phyloP scores from a whole-genome alignment of 2,113 vertebrate species.

The Gymnorhina tibicen region DNA sequence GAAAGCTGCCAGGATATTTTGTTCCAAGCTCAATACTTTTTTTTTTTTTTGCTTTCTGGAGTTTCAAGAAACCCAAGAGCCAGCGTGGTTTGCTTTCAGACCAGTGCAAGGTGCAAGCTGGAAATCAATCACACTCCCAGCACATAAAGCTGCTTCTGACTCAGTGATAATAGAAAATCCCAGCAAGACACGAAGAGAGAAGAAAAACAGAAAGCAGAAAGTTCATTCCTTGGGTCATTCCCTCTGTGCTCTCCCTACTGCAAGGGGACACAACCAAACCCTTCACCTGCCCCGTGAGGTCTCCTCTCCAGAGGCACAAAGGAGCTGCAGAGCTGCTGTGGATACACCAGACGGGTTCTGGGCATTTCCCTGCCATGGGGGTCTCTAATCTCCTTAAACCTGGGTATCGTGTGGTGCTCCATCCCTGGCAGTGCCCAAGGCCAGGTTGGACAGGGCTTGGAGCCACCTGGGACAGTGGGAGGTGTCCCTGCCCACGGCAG shows the following conservation, averaged over 20 bases:
- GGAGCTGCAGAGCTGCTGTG: not conserved
- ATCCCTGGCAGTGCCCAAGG: not conserved
- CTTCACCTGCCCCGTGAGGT: not conserved
- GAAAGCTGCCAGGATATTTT: not conserved
- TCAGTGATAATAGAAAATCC: conserved; percentile 35
- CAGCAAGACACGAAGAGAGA: not conserved
- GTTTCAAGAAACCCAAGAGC: not conserved
- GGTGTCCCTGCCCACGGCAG: not conserved
- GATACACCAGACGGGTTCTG: not conserved
- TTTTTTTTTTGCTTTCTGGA: not conserved
- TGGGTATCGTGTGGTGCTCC: accelerated
- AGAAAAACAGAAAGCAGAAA: not conserved
- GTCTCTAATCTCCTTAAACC: not conserved
- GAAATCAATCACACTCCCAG: not conserved
- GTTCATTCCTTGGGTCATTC: not conserved
- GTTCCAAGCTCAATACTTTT: not conserved
- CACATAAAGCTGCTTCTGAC: not conserved
- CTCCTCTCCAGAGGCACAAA: not conserved
- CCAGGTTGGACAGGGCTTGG: not conserved
- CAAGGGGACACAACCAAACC: not conserved
- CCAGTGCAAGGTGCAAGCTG: not conserved
- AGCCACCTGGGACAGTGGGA: not conserved
- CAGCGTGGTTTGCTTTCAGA: not conserved
- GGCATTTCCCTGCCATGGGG: not conserved
- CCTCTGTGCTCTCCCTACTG: not conserved